Evolutionary conservation across 2,797 vertebrate genomes (phyloP).

Genomic region (Molossus molossus): DNA sequence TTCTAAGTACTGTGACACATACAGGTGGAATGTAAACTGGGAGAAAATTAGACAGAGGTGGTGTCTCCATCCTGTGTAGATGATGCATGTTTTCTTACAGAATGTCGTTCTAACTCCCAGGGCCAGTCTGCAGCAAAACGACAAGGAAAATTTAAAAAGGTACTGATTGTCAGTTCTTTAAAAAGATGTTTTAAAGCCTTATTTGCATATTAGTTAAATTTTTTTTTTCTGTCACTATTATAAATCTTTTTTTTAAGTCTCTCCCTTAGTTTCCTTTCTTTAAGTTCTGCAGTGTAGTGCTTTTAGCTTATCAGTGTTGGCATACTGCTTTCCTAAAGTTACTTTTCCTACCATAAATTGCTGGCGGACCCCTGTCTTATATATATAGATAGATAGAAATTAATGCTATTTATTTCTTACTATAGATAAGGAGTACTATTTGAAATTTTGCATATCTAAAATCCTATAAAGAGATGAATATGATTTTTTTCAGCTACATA

Average conservation of each 20-base stretch:
- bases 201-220: slow-evolving; percentile 88
- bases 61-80: slow-evolving; percentile 92
- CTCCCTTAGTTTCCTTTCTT: slow-evolving; percentile 82
- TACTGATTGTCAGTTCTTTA: slow-evolving; percentile 97
- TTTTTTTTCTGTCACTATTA: slow-evolving; percentile 87
- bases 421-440: slow-evolving; percentile 50
- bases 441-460: slow-evolving; percentile 56
- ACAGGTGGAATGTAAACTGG: slow-evolving; percentile 77
- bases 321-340: slow-evolving; percentile 61
- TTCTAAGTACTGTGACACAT: slow-evolving; percentile 75
- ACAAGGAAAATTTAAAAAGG: slow-evolving; percentile 99
- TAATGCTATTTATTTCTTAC: slow-evolving; percentile 45
- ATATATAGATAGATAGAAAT: background rate
- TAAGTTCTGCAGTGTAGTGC: slow-evolving; percentile 80
- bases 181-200: slow-evolving; percentile 90
- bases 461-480: background rate
- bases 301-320: slow-evolving; percentile 56
- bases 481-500: slow-evolving; percentile 12
- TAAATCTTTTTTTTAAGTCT: slow-evolving; percentile 78
- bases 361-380: slow-evolving; percentile 35
- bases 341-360: slow-evolving; percentile 13
- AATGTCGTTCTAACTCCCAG: slow-evolving; percentile 99
- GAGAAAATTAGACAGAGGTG: slow-evolving; percentile 83
- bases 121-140: slow-evolving; percentile 99
- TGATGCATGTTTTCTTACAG: slow-evolving; percentile 97